Evolutionary conservation across 1,140 invertebrate genomes (phyloP), one percentile per base, ranked within the genome.

Genomic region (Catajapyx aquilonaris): DNA sequence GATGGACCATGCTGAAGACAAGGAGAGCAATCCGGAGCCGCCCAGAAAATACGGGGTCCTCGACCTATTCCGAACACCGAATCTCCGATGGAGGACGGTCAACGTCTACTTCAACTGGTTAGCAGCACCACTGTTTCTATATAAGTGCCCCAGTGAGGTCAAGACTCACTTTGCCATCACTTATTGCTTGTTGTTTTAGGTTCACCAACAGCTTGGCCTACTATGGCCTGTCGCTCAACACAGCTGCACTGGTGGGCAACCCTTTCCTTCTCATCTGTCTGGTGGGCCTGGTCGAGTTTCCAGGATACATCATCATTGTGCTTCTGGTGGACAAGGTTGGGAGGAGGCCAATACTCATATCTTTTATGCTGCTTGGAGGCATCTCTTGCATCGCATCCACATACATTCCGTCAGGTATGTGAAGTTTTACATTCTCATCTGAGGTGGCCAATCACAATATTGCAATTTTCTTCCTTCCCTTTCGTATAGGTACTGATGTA

Each of bases 151-250:
- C n/a, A n/a, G n/a, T n/a, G n/a, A n/a, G n/a, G n/a, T n/a, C n/a
- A n/a, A n/a, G n/a, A n/a, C n/a, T 53, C 21, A 40, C 51, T 13
- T 46, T 46, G 39, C 13, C 42, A 25, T n/a, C n/a, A n/a, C n/a
- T n/a, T n/a, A n/a, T n/a, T n/a, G n/a, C n/a, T n/a, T n/a, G n/a
- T n/a, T n/a, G 34, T 44, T 50, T 20, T 37, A 57, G 54, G 53
- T 47, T 57, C 17, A 48, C 51, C 9, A 56, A 54, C 38, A 41
- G 48, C 5, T 48, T 58, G 23, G 52, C 61, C 11, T 62, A 60
- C 40, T 61, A 60, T 37, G 61, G 57, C 1, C 39, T 63, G 2
- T 52, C 56, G 1, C 46, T 60, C 13, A 60, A 59, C 23, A 52
- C 53, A 19, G 55, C 51, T 19, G 50, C 56, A 20, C 39, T 63